These are phyloP conservation scores for Agrochola litura DNA, from an alignment of 2,888 invertebrate genomes.

Conservation along the genomic window DNA sequence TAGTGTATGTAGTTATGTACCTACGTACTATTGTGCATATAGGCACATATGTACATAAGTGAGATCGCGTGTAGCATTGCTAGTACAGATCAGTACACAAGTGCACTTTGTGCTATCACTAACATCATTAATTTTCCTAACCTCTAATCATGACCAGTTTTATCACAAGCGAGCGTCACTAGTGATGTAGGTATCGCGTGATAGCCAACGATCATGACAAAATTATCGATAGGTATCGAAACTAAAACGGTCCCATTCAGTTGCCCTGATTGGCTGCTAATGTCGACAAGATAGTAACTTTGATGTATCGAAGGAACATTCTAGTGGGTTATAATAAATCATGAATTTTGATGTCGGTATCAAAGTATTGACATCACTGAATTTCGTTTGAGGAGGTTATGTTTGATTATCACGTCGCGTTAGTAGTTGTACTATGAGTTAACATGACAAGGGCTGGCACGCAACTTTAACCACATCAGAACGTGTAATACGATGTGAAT, in stretches of 20 bases:
- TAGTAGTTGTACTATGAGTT: conserved; percentile 19
- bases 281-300: conserved; percentile 72
- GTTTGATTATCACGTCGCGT: conserved; percentile 28
- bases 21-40: background rate
- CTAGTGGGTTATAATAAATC: conserved; percentile 56
- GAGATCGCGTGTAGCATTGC: conserved; percentile 44
- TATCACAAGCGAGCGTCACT: conserved; percentile 68
- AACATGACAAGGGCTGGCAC: background rate
- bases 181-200: conserved; percentile 82
- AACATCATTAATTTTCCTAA: conserved; percentile 63
- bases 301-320: conserved; percentile 66
- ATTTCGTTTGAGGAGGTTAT: conserved; percentile 22
- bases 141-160: conserved; percentile 68
- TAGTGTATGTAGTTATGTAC: background rate
- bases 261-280: conserved; percentile 74
- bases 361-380: conserved; percentile 21
- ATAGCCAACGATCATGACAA: conserved; percentile 74
- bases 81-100: conserved; percentile 34
- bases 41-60: background rate
- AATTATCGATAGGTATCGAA: conserved; percentile 79
- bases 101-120: conserved; percentile 49
- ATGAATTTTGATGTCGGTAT: conserved; percentile 48
- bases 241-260: conserved; percentile 71
- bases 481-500: background rate
- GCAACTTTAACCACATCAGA: background rate